phyloP scores from a whole-genome alignment of 2,113 vertebrate species.

The Rhea pennata region DNA sequence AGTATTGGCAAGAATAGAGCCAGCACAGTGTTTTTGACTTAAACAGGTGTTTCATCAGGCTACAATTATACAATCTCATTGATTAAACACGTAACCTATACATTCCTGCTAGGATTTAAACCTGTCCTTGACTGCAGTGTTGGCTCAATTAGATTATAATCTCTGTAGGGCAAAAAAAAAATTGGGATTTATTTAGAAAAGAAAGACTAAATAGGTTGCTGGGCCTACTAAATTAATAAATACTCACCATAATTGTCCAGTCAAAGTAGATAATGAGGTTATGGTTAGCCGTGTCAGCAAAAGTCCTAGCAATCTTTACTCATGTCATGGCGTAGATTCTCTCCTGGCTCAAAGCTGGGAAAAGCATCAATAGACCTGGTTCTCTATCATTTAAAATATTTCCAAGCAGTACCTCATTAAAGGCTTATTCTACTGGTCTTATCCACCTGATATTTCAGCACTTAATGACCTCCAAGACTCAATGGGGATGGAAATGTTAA shows the following conservation, averaged over 20 bases:
- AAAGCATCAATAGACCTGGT: background rate
- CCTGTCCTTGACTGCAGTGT: background rate
- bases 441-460: background rate
- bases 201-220: background rate
- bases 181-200: background rate
- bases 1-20: background rate
- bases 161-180: background rate
- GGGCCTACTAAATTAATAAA: background rate
- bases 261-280: background rate
- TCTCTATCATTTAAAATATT: background rate
- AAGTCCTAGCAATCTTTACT: background rate
- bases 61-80: background rate
- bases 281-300: background rate
- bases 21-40: background rate
- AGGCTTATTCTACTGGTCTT: background rate
- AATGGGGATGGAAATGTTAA: background rate
- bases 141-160: background rate
- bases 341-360: background rate
- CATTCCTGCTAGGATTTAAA: background rate
- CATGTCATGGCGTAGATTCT: accelerated
- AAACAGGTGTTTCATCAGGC: background rate
- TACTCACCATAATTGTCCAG: background rate
- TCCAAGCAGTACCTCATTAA: background rate
- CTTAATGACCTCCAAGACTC: background rate
- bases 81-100: background rate